Conservation (phyloP, 2,888 invertebrate genomes). For the Dinocampus coccinellae region DNA sequence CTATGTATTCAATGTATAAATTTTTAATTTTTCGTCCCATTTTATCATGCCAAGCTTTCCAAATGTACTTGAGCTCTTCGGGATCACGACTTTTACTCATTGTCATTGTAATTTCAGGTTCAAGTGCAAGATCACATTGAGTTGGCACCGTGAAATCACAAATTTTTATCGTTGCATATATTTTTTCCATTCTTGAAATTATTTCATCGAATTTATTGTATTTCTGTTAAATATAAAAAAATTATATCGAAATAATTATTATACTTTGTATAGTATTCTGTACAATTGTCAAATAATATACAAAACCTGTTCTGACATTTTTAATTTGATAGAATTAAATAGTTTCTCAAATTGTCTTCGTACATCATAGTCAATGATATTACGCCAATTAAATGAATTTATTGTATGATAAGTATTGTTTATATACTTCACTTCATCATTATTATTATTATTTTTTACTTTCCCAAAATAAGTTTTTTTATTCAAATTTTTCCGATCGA, state of each 20-base stretch:
- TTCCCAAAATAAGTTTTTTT: too few relatives aligned
- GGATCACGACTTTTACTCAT: constrained; percentile 80
- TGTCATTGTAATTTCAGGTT: constrained; percentile 81
- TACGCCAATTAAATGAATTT: constrained; percentile 80
- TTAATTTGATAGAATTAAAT: constrained; percentile 79
- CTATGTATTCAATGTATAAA: constrained; percentile 60
- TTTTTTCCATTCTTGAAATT: constrained; percentile 80
- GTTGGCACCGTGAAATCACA: constrained; percentile 76
- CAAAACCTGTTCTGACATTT: constrained; percentile 75
- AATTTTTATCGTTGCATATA: constrained; percentile 83
- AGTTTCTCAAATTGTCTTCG: constrained; percentile 83
- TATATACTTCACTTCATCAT: not conserved
- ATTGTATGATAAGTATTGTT: constrained; percentile 73
- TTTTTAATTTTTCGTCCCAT: constrained; percentile 75
- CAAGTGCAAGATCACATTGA: constrained; percentile 80
- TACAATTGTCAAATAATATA: too few relatives aligned
- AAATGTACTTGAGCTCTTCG: constrained; percentile 82
- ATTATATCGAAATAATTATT: not conserved
- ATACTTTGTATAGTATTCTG: constrained; percentile 53
- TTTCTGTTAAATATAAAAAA: constrained; percentile 61
- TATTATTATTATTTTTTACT: too few relatives aligned
- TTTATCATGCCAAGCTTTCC: constrained; percentile 85
- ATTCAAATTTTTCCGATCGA: not conserved
- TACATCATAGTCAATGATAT: constrained; percentile 77
- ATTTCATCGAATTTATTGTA: constrained; percentile 75